phyloP scores from a whole-genome alignment of 2,113 vertebrate genomes.

The Sclerurus mexicanus region DNA sequence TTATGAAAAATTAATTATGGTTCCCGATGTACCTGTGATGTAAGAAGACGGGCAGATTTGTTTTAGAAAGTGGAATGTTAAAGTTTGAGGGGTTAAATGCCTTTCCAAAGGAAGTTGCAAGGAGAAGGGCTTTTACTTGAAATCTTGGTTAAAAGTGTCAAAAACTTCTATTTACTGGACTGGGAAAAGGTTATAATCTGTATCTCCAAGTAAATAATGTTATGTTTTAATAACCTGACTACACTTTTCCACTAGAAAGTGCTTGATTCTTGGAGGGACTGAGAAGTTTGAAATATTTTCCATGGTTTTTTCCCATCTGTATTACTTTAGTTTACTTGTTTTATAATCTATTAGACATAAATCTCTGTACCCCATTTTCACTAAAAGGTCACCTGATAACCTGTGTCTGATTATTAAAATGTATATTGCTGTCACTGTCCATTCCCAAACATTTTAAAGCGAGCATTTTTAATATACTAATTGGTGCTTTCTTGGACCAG shows the following conservation, averaged over 20 bases:
- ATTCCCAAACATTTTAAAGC: background rate
- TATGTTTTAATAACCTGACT: background rate
- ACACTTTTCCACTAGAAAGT: background rate
- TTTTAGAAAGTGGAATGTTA: background rate
- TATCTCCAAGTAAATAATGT: background rate
- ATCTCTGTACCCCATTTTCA: background rate
- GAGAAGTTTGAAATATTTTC: background rate
- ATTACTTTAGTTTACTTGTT: background rate
- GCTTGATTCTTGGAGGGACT: background rate
- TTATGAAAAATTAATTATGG: background rate
- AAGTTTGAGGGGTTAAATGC: background rate
- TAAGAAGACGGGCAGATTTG: background rate
- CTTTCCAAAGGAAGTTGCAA: background rate
- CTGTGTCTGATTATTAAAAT: background rate
- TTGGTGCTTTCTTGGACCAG: background rate
- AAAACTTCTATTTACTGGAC: background rate
- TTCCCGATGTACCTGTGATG: background rate
- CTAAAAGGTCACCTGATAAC: background rate
- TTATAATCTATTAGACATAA: background rate
- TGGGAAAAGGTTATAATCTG: background rate
- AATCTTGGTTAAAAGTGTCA: background rate
- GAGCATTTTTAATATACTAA: background rate
- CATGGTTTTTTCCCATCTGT: background rate
- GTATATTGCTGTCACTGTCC: background rate
- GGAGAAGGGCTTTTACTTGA: background rate